A percentile compares a stretch with the other conserved stretches of the same genome.
These are phyloP conservation scores for Pseudomyrmex dendroicus DNA, from an alignment of 1,140 invertebrate genomes.

Conservation along the genomic window DNA sequence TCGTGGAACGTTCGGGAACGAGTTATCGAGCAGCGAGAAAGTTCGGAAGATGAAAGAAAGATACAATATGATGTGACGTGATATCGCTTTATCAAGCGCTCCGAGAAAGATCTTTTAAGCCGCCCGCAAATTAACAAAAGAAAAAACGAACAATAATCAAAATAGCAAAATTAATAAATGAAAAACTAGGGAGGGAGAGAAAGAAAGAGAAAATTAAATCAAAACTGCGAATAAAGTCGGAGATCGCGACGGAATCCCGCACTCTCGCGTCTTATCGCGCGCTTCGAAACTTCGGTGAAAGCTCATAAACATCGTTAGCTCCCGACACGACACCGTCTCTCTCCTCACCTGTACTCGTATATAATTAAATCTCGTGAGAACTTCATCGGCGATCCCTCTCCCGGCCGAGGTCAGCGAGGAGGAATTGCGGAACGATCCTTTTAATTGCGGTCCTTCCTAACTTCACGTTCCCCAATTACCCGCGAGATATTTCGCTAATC, in stretches of 20 bases:
- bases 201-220: constrained; percentile 20
- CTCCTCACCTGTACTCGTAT: constrained; percentile 57
- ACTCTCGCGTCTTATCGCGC: constrained; percentile 11
- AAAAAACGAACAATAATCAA: too few species aligned
- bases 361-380: constrained; percentile 66
- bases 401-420: constrained; percentile 20
- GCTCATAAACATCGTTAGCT: constrained; percentile 71
- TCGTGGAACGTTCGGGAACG: not conserved
- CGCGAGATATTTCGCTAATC: not conserved
- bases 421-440: constrained; percentile 21
- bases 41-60: not conserved
- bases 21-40: not conserved
- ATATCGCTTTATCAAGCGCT: too few species aligned
- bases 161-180: too few species aligned
- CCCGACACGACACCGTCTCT: constrained; percentile 59
- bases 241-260: constrained; percentile 22
- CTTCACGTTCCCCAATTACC: constrained; percentile 24
- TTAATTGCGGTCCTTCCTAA: constrained; percentile 43
- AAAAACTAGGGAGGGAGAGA: too few species aligned
- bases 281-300: constrained; percentile 57
- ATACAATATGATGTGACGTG: too few species aligned
- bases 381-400: constrained; percentile 38
- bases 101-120: too few species aligned
- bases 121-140: too few species aligned
- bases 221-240: constrained; percentile 31